Conservation (phyloP, 1,140 invertebrate species). For the Geopemphigus sp. region DNA sequence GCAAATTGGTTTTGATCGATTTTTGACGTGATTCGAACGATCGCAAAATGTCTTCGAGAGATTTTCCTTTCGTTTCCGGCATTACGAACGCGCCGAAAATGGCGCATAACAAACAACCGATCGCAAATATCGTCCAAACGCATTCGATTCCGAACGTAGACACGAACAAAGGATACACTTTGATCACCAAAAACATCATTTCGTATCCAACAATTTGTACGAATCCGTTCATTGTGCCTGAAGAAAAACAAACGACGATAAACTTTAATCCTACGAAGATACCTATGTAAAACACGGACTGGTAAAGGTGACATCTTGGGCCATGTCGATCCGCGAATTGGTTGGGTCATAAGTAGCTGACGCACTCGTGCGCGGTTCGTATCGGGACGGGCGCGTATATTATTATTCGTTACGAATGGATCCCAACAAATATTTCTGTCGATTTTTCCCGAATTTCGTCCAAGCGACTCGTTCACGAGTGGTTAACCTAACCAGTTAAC, state of each 20-base stretch:
- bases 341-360: no score
- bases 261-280: no score
- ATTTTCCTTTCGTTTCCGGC: slow-evolving; percentile 78
- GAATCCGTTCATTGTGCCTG: slow-evolving; percentile 4
- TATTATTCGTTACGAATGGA: no score
- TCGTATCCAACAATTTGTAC: slow-evolving; percentile 7
- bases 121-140: neutral
- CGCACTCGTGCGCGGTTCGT: no score
- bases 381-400: no score
- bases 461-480: no score
- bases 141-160: neutral
- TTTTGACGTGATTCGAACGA: neutral
- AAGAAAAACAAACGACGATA: neutral
- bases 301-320: no score
- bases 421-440: no score
- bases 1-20: neutral
- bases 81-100: slow-evolving; percentile 71
- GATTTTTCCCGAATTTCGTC: no score
- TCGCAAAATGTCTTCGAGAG: slow-evolving; percentile 62
- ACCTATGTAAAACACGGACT: no score
- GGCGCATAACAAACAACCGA: slow-evolving; percentile 63
- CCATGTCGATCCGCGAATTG: no score
- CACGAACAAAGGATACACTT: slow-evolving; percentile 6
- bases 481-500: no score
- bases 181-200: slow-evolving; percentile 7